Evolutionary conservation across 2,888 invertebrate genomes (phyloP), one percentile per base, ranked within the genome.

Genomic region (Acleris laterana): DNA sequence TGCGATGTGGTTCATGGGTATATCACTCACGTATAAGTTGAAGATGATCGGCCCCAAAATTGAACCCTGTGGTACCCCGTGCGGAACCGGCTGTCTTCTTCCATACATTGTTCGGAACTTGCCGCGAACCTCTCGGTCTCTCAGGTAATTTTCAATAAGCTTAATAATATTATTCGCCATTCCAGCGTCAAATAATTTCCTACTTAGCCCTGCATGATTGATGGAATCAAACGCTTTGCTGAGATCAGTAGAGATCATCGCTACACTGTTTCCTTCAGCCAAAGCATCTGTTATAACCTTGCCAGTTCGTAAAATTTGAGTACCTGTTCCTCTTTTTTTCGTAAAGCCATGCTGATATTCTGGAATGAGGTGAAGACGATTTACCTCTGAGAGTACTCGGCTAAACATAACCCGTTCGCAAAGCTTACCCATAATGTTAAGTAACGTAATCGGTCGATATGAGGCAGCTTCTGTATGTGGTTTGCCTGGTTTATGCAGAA

Each of bases 171-270:
- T 48, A n/a, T 58, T 58, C 5, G 48, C 19, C 22, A 58, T 49
- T 32, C 48, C 48, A 13, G 32, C 48, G 2, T 48, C 32, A 17
- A 49, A 58, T 13, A 58, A 19, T 48, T 58, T 58, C n/a, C 28
- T 58, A 19, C 28, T 58, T 9, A 58, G 19, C 5, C 48, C 58
- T 5, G 17, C 17, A 19, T 58, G 58, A 58, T 58, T 58, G 9
- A 58, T 58, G 13, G 58, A 58, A 32, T 58, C 46, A n/a, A 55
- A 55, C 22, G 55, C 55, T 42, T 55, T 55, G 17, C 55, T 55
- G 4, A 55, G 42, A n/a, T 57, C 57, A n/a, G 57, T 57, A 16
- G 57, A 46, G 11, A 57, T 46, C 46, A 57, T 46, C n/a, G 57
- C 57, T n/a, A 57, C 57, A 17, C 57, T 57, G 46, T 57, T 46